Conservation (phyloP, 1,140 invertebrate species). For the Brachionus rubens region DNA sequence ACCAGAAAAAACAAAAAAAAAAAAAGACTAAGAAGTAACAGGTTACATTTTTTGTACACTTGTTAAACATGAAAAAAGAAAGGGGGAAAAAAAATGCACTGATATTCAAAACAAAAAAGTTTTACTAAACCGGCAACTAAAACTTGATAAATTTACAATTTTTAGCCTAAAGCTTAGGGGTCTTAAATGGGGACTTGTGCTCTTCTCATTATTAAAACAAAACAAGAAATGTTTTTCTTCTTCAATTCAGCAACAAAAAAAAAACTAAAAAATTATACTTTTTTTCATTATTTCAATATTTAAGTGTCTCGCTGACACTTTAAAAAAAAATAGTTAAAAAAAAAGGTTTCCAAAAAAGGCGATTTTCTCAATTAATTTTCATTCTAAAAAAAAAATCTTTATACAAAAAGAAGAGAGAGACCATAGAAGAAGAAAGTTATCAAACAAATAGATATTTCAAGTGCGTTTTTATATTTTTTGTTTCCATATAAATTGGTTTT, state of each 20-base stretch:
- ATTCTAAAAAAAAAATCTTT: neutral
- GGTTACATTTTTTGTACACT: constrained; percentile 30
- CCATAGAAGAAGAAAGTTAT: constrained; percentile 14
- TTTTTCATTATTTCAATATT: too few relatives aligned
- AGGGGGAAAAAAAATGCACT: constrained; percentile 14
- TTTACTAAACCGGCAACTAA: constrained; percentile 43
- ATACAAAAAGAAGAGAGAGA: neutral
- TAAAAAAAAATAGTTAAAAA: too few relatives aligned
- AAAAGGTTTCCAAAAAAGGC: neutral
- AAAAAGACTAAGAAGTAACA: constrained; percentile 41
- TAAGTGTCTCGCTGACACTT: too few relatives aligned
- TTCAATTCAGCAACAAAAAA: too few relatives aligned
- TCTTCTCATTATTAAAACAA: neutral
- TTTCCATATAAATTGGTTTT: too few relatives aligned
- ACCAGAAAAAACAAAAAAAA: neutral
- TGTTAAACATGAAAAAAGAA: neutral
- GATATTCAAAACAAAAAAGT: neutral
- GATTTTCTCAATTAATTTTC: constrained; percentile 27
- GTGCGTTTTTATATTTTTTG: too few relatives aligned
- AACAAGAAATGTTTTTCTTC: too few relatives aligned
- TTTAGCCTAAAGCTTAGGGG: neutral
- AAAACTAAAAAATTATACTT: constrained; percentile 12
- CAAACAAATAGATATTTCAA: constrained; percentile 16
- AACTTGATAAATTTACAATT: constrained; percentile 40
- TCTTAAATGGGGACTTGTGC: neutral